Evolutionary conservation across 2,888 invertebrate genomes (phyloP).

Genomic region (Pharmacophagus antenor): DNA sequence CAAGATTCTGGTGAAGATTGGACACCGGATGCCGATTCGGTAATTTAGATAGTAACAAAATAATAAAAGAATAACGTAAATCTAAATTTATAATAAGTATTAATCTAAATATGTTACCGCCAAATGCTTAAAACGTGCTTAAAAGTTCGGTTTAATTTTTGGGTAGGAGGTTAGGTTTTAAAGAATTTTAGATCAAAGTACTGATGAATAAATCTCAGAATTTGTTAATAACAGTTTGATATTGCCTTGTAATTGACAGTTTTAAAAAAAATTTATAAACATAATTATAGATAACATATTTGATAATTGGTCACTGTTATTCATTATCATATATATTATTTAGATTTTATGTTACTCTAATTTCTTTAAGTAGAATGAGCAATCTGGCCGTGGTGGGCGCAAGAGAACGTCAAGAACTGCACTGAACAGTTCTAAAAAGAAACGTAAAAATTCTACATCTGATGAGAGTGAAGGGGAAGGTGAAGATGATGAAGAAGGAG

Average conservation of each 20-base stretch:
- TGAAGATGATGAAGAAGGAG: constrained; percentile 66
- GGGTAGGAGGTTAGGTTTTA: constrained; percentile 4
- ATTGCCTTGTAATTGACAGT: no score
- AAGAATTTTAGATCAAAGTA: background rate
- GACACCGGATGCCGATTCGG: constrained; percentile 79
- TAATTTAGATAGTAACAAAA: constrained; percentile 39
- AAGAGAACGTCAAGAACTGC: constrained; percentile 61
- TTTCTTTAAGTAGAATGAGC: constrained; percentile 59
- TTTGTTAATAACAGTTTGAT: no score
- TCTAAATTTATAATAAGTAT: background rate
- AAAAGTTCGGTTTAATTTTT: constrained; percentile 1
- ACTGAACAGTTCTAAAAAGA: constrained; percentile 70
- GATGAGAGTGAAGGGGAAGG: constrained; percentile 71
- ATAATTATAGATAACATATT: no score
- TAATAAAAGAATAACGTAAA: background rate
- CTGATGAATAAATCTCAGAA: no score
- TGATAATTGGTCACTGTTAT: background rate
- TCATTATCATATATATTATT: constrained; percentile 4
- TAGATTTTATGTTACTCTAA: no score
- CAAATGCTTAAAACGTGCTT: background rate
- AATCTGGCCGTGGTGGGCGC: constrained; percentile 57
- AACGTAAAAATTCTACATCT: constrained; percentile 70
- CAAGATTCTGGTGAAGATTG: constrained; percentile 80
- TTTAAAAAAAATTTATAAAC: no score
- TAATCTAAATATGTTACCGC: background rate